Evolutionary conservation across 2,888 invertebrate genomes (phyloP), one percentile per base, ranked within the genome.

Genomic region (Phaonia tiefii): DNA sequence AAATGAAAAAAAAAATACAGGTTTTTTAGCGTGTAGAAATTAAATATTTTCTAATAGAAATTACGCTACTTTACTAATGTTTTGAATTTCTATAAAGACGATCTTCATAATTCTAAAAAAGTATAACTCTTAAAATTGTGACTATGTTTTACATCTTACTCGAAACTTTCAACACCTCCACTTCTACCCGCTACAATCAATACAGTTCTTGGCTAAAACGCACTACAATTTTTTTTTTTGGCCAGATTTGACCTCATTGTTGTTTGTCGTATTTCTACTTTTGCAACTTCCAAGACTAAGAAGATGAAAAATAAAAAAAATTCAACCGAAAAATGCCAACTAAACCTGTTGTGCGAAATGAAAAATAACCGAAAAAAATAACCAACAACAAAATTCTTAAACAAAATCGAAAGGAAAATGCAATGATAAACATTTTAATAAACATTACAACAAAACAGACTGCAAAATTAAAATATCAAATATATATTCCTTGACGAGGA

Each of bases 151-250:
- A n/a, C n/a, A n/a, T n/a, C n/a, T n/a, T n/a, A n/a, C n/a, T n/a
- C n/a, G n/a, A 3, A 31, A 8, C 31, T 5, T 8, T 31, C 31
- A 31, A 31, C 8, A 31, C 31, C 8, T 31, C 3, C 31, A 31
- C 31, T 5, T 8, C 3, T 31, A 31, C 31, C n/a, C n/a, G 46
- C n/a, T 15, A 51, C 22, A 46, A 25, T 54, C 11, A 51, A 3
- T 60, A 72, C 39, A 22, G 22, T 54, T 54, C 7, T 11, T 51
- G 51, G 54, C 69, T 22, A 54, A 39, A 39, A 70, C n/a, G n/a
- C 15, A 60, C 60, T 22, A 3, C 44, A 72, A 4, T 31, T 7
- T 31, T 13, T 5, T 25, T 31, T 31, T 31, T 31, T 31, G 31
- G 8, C 49, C 49, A 20, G 13, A 10, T 31, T 31, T 31, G 31